Conservation (phyloP, 2,797 vertebrate species). For the Acanthis flammea region DNA sequence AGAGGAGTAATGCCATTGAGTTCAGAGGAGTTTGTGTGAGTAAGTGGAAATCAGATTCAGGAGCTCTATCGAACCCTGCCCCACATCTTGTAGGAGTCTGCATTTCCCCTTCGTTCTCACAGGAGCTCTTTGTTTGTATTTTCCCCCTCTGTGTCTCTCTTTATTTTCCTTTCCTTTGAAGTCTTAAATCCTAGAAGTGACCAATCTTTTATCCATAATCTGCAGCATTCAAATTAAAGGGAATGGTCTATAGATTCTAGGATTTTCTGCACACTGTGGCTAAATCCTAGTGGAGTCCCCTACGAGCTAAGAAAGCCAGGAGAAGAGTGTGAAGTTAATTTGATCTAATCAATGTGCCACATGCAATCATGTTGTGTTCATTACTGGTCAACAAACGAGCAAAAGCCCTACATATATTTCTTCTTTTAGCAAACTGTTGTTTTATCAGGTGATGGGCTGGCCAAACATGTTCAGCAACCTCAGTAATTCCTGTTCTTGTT, state of each 20-base stretch:
- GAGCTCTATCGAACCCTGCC: background rate
- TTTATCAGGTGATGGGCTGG: background rate
- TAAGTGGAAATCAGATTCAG: background rate
- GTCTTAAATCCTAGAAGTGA: conserved; percentile 79
- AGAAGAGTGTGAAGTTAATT: conserved; percentile 74
- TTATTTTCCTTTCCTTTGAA: conserved; percentile 78
- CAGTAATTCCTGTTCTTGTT: conserved; percentile 10
- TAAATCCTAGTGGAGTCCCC: conserved; percentile 78
- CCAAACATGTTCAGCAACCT: background rate
- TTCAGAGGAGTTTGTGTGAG: background rate
- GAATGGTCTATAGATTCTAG: conserved; percentile 79
- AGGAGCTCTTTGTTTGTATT: conserved; percentile 73
- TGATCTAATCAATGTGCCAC: conserved; percentile 76
- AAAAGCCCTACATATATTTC: background rate
- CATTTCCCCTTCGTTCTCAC: conserved; percentile 50
- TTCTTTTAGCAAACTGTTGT: background rate
- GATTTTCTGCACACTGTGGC: conserved; percentile 76
- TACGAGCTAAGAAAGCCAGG: conserved; percentile 68
- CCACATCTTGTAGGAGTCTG: background rate
- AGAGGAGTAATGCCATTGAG: background rate
- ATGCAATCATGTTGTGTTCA: conserved; percentile 56
- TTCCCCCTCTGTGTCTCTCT: conserved; percentile 67
- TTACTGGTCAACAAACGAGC: conserved; percentile 63
- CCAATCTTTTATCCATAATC: conserved; percentile 83
- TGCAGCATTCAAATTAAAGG: conserved; percentile 81